Evolutionary conservation across 2,113 vertebrate species (phyloP), one percentile per base, ranked within the genome.

Genomic region (Tricholaema leucomelas): DNA sequence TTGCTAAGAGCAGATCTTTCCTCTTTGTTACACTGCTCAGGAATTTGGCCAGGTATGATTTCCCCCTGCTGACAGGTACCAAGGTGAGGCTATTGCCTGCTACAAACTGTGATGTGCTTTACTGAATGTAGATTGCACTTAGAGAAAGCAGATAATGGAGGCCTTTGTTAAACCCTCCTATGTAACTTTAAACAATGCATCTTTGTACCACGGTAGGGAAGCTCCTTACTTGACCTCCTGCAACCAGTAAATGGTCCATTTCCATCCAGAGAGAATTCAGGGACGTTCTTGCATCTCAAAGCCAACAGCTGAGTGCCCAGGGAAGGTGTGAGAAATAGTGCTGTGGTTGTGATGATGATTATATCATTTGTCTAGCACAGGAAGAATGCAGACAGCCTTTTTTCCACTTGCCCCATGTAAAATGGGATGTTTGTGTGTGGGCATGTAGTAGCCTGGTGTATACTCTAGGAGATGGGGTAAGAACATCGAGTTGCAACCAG

Each of bases 91-190:
- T 54, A 4, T 31, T 15, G 38, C 54, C 35, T 61, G 67, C 14
- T 55, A 44, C 35, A 64, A 86, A n/a, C 10, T 25, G 55, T 21
- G 31, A 56, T 24, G 60, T 63, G 63, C 27, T 60, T 8, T 78
- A 15, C 83, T 74, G 40, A 16, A 42, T 58, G n/a, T 55, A 50
- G 55, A 23, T 35, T 33, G 36, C 40, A 36, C 7, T 1, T 15
- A 74, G 74, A 78, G 66, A 44, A 17, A 30, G 63, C 55, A 17
- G 28, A 83, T 84, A 74, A 56, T 7, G 10, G 88, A 71, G 61
- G 63, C 59, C 50, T 82, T 69, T 67, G 56, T 92, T 66, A 67
- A 91, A 88, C 54, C n/a, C 36, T 25, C 44, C 36, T 87, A 89
- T 88, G 74, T 86, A 67, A 59, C 36, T 2, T 1, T 67, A 86